Conservation (phyloP, 2,113 vertebrate species). For the Sorex araneus region DNA sequence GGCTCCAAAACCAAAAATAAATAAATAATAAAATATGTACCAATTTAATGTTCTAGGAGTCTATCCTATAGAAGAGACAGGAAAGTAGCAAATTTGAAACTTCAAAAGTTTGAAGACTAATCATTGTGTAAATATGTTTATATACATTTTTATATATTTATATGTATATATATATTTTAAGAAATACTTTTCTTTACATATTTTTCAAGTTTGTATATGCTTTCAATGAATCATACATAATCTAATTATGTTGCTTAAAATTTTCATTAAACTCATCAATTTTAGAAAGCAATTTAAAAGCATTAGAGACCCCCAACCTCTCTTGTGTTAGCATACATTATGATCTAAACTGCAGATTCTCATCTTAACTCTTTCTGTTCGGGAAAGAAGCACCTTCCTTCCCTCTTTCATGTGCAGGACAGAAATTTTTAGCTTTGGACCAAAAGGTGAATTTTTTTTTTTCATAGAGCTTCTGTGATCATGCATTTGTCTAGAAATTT, state of each 20-base stretch:
- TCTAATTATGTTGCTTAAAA: constrained; percentile 65
- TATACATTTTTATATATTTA: neutral
- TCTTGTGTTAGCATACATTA: neutral
- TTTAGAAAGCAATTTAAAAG: constrained; percentile 58
- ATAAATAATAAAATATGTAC: neutral
- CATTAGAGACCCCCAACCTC: neutral
- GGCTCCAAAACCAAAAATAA: too few species aligned
- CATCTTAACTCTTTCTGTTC: constrained; percentile 7
- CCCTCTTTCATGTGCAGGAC: neutral
- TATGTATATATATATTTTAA: neutral
- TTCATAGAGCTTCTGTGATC: neutral
- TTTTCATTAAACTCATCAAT: constrained; percentile 67
- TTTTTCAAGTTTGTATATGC: constrained; percentile 62
- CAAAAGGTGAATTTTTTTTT: neutral
- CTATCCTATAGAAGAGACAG: neutral
- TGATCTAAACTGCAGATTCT: constrained; percentile 36
- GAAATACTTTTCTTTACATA: too few species aligned
- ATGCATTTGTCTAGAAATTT: constrained; percentile 45
- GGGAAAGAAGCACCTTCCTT: neutral
- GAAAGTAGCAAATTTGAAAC: constrained; percentile 37
- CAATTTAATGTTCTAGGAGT: neutral
- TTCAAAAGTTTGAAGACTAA: constrained; percentile 55
- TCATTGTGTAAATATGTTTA: neutral
- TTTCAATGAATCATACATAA: constrained; percentile 71
- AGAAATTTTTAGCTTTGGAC: neutral